A percentile compares a stretch with the other conserved stretches of the same genome.
These are phyloP conservation scores for Oenanthe melanoleuca DNA, from an alignment of 2,113 vertebrate genomes.

Conservation along the genomic window DNA sequence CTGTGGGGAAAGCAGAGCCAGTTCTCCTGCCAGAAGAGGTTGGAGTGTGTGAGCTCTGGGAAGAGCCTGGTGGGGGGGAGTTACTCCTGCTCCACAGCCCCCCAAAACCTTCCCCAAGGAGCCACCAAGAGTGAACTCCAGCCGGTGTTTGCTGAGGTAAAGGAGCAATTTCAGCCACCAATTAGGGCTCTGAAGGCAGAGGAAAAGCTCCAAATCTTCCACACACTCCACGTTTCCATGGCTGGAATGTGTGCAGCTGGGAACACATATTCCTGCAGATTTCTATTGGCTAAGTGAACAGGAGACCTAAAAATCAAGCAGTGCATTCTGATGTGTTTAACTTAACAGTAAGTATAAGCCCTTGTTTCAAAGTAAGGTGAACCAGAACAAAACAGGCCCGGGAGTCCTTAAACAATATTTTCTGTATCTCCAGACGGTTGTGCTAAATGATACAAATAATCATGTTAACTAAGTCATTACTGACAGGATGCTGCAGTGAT, in stretches of 20 bases:
- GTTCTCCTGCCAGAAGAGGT: not conserved
- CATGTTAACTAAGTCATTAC: not conserved
- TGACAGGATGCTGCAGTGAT: not conserved
- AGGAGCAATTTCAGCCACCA: not conserved
- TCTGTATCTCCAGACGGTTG: not conserved
- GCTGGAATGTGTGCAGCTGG: not conserved
- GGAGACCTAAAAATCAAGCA: not conserved
- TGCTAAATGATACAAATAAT: conserved; percentile 21
- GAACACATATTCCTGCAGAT: not conserved
- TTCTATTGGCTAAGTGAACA: not conserved
- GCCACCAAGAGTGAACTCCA: not conserved
- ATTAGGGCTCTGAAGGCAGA: not conserved
- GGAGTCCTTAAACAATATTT: not conserved
- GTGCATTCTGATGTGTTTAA: not conserved
- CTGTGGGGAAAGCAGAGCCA: not conserved
- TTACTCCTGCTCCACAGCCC: not conserved
- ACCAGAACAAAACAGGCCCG: not conserved
- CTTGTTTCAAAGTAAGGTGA: not conserved
- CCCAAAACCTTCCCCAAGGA: not conserved
- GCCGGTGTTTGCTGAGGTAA: not conserved
- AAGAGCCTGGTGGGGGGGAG: not conserved
- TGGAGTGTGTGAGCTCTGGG: not conserved
- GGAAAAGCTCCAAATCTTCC: not conserved
- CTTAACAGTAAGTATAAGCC: not conserved
- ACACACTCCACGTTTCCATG: not conserved